A percentile compares a stretch with the other conserved stretches of the same genome.
phyloP scores from a whole-genome alignment of 2,888 invertebrate genomes.

The Cephalotes varians region DNA sequence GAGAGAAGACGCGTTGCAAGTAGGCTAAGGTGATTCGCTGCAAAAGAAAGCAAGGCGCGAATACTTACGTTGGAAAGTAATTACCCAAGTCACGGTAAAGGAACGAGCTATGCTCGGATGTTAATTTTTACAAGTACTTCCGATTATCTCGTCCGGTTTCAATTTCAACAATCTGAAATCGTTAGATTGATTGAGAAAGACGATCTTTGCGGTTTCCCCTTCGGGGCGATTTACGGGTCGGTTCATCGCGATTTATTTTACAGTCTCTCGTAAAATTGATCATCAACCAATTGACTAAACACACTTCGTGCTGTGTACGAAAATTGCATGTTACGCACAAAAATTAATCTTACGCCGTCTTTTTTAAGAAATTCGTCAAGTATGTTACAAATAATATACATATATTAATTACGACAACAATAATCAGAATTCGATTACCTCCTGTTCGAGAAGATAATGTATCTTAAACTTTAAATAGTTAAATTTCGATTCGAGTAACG shows the following conservation, averaged over 20 bases:
- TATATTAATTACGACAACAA: constrained; percentile 54
- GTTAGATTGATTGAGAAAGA: constrained; percentile 62
- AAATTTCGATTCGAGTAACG: constrained; percentile 44
- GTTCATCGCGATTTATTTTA: background rate
- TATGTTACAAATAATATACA: constrained; percentile 57
- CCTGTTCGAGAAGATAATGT: constrained; percentile 13
- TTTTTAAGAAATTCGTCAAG: constrained; percentile 39
- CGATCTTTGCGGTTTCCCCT: background rate
- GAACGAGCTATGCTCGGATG: constrained; percentile 67
- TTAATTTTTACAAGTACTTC: constrained; percentile 71
- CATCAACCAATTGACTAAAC: constrained; percentile 60
- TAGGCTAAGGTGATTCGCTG: constrained; percentile 51
- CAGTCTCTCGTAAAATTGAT: constrained; percentile 35
- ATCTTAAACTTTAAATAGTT: constrained; percentile 29
- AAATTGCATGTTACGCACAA: constrained; percentile 44
- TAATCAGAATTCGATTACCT: constrained; percentile 52
- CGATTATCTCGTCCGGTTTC: constrained; percentile 72
- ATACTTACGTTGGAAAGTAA: constrained; percentile 65
- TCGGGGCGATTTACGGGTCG: background rate
- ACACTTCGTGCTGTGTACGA: constrained; percentile 51
- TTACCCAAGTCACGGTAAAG: constrained; percentile 70
- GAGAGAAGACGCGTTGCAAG: constrained; percentile 61
- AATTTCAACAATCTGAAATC: constrained; percentile 69
- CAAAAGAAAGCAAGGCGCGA: constrained; percentile 44
- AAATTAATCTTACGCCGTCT: constrained; percentile 34